phyloP scores from a whole-genome alignment of 2,113 vertebrate genomes.

The Crotalus viridis region DNA sequence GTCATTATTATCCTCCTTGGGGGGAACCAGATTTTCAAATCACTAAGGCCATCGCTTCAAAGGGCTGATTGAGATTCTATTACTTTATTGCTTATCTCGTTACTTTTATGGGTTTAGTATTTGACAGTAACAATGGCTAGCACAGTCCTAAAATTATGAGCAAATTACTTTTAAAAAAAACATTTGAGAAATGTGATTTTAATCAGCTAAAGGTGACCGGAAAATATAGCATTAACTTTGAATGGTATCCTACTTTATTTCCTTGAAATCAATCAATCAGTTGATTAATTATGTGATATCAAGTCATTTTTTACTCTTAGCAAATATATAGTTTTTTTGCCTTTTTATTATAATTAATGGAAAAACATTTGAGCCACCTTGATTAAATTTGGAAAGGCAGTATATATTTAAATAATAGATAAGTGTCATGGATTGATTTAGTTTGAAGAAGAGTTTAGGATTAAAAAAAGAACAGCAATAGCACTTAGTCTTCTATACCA shows the following conservation, averaged over 20 bases:
- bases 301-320: neutral
- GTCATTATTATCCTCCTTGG: neutral
- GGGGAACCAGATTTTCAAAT: conserved; percentile 9
- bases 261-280: neutral
- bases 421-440: neutral
- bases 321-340: neutral
- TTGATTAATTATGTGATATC: neutral
- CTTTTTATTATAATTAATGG: neutral
- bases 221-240: neutral
- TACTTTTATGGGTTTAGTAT: neutral
- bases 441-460: neutral
- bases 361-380: neutral
- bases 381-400: neutral
- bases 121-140: neutral
- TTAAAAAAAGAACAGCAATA: neutral
- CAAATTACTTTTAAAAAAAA: neutral
- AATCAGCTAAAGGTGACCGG: neutral
- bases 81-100: neutral
- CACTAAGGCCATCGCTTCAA: neutral
- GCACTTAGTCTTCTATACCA: neutral
- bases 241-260: neutral
- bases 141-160: conserved; percentile 2
- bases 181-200: neutral
- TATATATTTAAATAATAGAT: neutral
- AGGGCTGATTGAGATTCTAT: neutral